A percentile compares a stretch with the other conserved stretches of the same genome.
Evolutionary conservation across 2,797 vertebrate genomes (phyloP).

Genomic region (Gallinago nigripennis): DNA sequence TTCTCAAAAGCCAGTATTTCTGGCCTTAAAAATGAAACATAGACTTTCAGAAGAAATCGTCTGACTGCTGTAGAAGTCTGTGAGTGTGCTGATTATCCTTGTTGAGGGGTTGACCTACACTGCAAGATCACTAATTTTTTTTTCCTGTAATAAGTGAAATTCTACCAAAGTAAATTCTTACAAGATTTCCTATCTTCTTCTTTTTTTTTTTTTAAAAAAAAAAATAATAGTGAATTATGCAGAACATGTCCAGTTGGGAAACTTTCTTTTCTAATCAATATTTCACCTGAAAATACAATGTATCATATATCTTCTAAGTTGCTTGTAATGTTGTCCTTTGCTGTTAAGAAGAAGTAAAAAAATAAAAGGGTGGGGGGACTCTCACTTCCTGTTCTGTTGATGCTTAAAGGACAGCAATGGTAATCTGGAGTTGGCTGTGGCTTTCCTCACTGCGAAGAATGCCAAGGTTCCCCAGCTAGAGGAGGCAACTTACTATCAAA

Average conservation of each 20-base stretch:
- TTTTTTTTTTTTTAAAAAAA: background rate
- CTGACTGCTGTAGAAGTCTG: background rate
- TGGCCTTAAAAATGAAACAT: background rate
- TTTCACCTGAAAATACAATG: background rate
- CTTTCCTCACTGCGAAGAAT: conserved; percentile 95
- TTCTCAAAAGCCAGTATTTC: background rate
- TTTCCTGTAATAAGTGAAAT: background rate
- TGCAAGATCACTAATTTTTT: background rate
- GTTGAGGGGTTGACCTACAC: background rate
- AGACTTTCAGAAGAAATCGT: background rate
- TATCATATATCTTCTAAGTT: background rate
- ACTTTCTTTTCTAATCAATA: background rate
- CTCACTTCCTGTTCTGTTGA: background rate
- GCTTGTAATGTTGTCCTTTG: background rate
- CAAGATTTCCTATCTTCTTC: background rate
- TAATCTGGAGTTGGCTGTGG: conserved; percentile 93
- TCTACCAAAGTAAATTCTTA: background rate
- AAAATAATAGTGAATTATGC: background rate
- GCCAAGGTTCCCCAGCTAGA: conserved; percentile 93
- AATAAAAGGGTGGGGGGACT: background rate
- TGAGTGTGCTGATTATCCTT: background rate
- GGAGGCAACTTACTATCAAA: conserved; percentile 94
- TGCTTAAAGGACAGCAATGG: conserved; percentile 92
- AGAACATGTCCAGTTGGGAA: background rate
- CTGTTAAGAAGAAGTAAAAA: background rate